These are phyloP conservation scores for Sebastes itinus DNA, from an alignment of 2,797 vertebrate species.

Conservation along the genomic window DNA sequence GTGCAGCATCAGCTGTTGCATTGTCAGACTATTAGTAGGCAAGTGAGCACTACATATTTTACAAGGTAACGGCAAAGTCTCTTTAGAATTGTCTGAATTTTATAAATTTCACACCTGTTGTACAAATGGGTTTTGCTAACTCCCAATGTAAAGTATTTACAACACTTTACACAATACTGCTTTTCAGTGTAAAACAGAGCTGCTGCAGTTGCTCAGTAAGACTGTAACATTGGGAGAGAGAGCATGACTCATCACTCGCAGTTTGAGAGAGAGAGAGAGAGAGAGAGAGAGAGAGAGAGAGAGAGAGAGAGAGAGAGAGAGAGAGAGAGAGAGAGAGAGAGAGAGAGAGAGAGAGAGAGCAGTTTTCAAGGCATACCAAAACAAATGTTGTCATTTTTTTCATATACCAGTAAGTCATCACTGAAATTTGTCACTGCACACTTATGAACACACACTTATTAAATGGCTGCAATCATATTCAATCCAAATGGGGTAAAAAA, in stretches of 20 bases:
- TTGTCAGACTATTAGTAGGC: slow-evolving; percentile 11
- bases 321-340: too few species aligned
- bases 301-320: too few species aligned
- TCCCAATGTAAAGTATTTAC: not conserved
- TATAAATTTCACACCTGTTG: not conserved
- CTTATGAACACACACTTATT: not conserved
- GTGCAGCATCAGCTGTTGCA: slow-evolving; percentile 38
- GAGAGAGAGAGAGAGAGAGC: too few species aligned
- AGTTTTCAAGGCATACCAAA: not conserved
- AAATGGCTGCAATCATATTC: not conserved
- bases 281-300: too few species aligned
- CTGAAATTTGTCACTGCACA: not conserved
- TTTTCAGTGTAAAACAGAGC: not conserved
- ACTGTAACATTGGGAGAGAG: not conserved
- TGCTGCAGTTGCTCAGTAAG: not conserved
- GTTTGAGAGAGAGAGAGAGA: too few species aligned
- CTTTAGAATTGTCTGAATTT: not conserved
- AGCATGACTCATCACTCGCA: slow-evolving; percentile 16
- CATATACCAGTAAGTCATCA: not conserved
- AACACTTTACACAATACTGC: not conserved
- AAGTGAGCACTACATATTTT: not conserved
- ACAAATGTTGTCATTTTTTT: not conserved
- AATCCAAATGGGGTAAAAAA: not conserved
- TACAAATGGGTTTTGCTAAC: not conserved
- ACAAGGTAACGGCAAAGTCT: not conserved